Conservation (phyloP, 1,140 invertebrate species). For the Tetraneura akinire region DNA sequence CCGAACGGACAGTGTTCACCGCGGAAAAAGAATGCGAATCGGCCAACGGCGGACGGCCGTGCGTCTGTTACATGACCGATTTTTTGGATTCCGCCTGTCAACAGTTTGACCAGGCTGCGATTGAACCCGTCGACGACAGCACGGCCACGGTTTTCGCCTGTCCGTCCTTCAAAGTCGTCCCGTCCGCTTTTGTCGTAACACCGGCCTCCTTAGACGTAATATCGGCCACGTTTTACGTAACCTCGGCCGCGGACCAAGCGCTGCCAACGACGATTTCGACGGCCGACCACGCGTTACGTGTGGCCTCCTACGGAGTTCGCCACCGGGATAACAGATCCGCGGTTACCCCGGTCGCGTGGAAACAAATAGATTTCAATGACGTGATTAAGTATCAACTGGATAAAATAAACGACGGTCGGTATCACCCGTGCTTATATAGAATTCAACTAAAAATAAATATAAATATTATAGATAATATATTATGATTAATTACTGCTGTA, state of each 20-base stretch:
- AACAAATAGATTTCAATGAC: not conserved
- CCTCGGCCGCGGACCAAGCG: too few species aligned
- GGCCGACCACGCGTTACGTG: not conserved
- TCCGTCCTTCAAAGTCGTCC: not conserved
- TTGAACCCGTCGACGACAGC: not conserved
- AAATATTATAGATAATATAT: too few species aligned
- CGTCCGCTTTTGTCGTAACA: not conserved
- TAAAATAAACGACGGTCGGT: not conserved
- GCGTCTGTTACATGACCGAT: constrained; percentile 9
- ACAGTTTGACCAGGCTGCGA: not conserved
- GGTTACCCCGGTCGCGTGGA: not conserved
- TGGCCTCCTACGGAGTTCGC: not conserved
- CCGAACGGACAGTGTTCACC: not conserved
- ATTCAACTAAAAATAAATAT: too few species aligned
- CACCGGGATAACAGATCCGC: too few species aligned
- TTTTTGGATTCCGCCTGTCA: not conserved
- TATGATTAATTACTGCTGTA: too few species aligned
- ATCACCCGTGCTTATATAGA: too few species aligned
- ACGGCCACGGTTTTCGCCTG: not conserved
- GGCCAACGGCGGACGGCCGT: not conserved
- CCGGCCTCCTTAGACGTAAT: too few species aligned
- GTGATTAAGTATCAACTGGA: not conserved
- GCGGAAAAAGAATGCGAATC: not conserved
- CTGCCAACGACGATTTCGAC: not conserved
- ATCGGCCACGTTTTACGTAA: too few species aligned